phyloP scores from a whole-genome alignment of 2,888 invertebrate species.

The Homarus gammarus region DNA sequence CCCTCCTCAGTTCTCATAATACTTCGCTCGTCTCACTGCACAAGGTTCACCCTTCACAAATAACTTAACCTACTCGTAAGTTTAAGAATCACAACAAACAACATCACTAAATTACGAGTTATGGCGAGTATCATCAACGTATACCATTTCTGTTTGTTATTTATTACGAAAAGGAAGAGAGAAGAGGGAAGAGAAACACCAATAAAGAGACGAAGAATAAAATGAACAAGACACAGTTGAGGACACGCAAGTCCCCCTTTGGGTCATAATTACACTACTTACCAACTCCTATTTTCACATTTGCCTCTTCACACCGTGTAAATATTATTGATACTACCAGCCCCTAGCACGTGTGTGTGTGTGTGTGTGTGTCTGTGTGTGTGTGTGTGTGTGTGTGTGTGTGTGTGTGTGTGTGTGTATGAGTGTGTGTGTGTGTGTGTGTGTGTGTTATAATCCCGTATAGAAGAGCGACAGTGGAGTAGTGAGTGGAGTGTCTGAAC shows the following conservation, averaged over 20 bases:
- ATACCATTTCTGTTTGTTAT: no score
- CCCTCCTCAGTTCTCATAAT: neutral
- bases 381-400: slow-evolving; percentile 23
- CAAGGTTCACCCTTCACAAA: neutral
- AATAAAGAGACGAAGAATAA: neutral
- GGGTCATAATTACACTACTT: slow-evolving; percentile 62
- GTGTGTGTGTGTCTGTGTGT: slow-evolving; percentile 41
- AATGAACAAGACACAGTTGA: neutral
- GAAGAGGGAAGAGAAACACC: no score
- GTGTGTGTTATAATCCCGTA: slow-evolving; percentile 27
- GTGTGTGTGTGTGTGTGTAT: slow-evolving; percentile 31
- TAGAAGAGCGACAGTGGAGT: no score
- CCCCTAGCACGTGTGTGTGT: slow-evolving; percentile 16
- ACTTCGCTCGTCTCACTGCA: neutral
- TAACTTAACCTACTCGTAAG: no score
- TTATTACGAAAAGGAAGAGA: no score
- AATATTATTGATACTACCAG: slow-evolving; percentile 61
- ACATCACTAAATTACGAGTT: no score
- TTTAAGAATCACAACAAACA: no score
- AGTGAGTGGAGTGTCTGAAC: no score
- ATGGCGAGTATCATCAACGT: no score
- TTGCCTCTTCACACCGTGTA: slow-evolving; percentile 64
- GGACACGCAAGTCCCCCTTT: no score
- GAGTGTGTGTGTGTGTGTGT: slow-evolving; percentile 28
- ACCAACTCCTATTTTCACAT: slow-evolving; percentile 63